Evolutionary conservation across 1,140 invertebrate genomes (phyloP).

Genomic region (Anastatus disparis): DNA sequence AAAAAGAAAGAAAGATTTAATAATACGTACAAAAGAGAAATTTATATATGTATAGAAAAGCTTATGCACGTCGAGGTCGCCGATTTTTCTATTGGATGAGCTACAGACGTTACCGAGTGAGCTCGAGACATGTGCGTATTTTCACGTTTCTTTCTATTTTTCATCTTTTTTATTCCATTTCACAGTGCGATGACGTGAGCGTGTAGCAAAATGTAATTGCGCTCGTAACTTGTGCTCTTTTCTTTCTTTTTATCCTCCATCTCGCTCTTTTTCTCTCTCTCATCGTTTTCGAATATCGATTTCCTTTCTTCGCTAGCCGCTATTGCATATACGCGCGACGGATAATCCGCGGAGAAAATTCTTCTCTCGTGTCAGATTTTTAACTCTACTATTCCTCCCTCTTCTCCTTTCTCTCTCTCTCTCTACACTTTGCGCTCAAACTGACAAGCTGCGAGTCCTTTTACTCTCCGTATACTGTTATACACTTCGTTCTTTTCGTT

Average conservation of each 20-base stretch:
- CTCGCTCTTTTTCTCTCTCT: too few relatives aligned
- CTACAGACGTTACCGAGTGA: neutral
- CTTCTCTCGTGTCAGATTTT: constrained; percentile 34
- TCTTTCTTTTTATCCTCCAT: too few relatives aligned
- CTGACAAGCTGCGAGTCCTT: neutral
- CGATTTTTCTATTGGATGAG: constrained; percentile 27
- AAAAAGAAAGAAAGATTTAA: neutral
- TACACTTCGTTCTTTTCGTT: neutral
- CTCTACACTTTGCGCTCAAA: too few relatives aligned
- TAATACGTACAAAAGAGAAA: neutral
- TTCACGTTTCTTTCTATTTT: neutral
- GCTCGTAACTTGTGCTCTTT: constrained; percentile 35
- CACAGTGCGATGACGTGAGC: constrained; percentile 26
- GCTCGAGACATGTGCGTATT: neutral
- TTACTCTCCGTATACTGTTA: neutral
- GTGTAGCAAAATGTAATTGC: constrained; percentile 39
- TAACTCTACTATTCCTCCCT: too few relatives aligned
- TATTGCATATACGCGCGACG: neutral
- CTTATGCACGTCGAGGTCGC: neutral
- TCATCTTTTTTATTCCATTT: too few relatives aligned
- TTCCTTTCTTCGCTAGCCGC: constrained; percentile 29
- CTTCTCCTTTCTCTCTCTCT: too few relatives aligned
- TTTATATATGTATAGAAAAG: neutral
- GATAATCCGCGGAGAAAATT: constrained; percentile 36
- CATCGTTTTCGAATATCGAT: constrained; percentile 37